A percentile compares a stretch with the other conserved stretches of the same genome.
Evolutionary conservation across 2,113 vertebrate genomes (phyloP).

Genomic region (Siniperca knerii): DNA sequence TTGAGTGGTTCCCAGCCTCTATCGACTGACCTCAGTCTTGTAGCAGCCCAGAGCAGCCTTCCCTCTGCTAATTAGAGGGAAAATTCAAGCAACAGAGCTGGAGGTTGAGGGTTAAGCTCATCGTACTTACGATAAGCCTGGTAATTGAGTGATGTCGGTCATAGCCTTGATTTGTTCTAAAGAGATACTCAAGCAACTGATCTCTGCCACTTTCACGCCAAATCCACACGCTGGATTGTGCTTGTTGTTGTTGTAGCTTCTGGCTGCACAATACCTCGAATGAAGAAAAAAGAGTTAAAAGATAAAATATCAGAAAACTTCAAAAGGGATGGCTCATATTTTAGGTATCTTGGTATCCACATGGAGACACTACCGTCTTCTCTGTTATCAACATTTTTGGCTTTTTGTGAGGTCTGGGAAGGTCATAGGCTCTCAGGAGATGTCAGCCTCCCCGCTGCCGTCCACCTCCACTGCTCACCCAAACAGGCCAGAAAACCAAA

Average conservation of each 20-base stretch:
- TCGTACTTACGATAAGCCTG: conserved; percentile 67
- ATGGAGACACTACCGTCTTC: background rate
- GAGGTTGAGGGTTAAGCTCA: conserved; percentile 76
- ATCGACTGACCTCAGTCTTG: conserved; percentile 67
- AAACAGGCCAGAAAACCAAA: conserved; percentile 72
- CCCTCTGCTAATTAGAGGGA: conserved; percentile 72
- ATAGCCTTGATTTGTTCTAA: conserved; percentile 48
- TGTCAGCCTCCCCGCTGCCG: background rate
- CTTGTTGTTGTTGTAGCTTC: conserved; percentile 5
- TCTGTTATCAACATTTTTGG: background rate
- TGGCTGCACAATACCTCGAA: background rate
- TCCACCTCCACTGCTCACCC: conserved; percentile 32
- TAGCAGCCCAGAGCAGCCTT: conserved; percentile 43
- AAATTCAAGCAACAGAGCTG: conserved; percentile 54
- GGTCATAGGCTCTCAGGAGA: conserved; percentile 5
- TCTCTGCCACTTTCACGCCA: conserved; percentile 55
- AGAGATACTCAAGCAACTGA: conserved; percentile 53
- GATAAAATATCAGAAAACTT: background rate
- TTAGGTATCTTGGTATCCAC: background rate
- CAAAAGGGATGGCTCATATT: background rate
- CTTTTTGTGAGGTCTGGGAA: background rate
- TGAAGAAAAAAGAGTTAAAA: background rate
- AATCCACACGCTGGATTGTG: conserved; percentile 22
- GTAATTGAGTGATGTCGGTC: conserved; percentile 65
- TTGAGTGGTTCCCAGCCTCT: conserved; percentile 63